Percentiles rank a stretch among this genome's conserved stretches.
Conservation (phyloP, 1,140 invertebrate genomes). For the Caerostris extrusa region DNA sequence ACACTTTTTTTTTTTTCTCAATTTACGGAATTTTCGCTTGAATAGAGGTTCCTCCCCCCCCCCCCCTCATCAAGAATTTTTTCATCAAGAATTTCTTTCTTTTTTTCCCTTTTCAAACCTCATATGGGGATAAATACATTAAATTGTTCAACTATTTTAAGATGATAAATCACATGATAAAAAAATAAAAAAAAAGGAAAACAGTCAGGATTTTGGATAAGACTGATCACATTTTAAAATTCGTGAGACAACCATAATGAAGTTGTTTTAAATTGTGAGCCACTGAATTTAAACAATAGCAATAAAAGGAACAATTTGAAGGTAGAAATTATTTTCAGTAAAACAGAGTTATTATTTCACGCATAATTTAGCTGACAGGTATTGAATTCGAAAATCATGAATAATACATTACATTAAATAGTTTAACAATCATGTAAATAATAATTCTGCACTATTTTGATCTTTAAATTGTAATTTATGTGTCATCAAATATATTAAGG, state of each 20-base stretch:
- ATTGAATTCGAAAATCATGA: too few species aligned
- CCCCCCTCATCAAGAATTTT: neutral
- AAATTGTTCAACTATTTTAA: neutral
- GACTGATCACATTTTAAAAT: neutral
- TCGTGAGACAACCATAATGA: neutral
- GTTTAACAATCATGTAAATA: too few species aligned
- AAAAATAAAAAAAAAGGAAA: neutral
- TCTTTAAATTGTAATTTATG: too few species aligned
- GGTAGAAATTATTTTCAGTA: neutral
- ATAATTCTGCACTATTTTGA: too few species aligned
- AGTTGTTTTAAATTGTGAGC: neutral
- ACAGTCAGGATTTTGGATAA: neutral
- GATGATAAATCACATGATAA: neutral
- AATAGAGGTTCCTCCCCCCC: neutral
- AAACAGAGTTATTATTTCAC: neutral
- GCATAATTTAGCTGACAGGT: too few species aligned
- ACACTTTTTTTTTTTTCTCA: slow-evolving; percentile 20
- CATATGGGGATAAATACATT: neutral
- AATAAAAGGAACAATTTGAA: neutral
- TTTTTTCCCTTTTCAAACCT: neutral
- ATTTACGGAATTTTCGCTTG: slow-evolving; percentile 27
- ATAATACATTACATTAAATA: too few species aligned
- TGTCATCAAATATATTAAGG: too few species aligned
- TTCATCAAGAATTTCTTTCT: neutral
- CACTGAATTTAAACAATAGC: neutral